Evolutionary conservation across 2,113 vertebrate species (phyloP).

Genomic region (Parus major): DNA sequence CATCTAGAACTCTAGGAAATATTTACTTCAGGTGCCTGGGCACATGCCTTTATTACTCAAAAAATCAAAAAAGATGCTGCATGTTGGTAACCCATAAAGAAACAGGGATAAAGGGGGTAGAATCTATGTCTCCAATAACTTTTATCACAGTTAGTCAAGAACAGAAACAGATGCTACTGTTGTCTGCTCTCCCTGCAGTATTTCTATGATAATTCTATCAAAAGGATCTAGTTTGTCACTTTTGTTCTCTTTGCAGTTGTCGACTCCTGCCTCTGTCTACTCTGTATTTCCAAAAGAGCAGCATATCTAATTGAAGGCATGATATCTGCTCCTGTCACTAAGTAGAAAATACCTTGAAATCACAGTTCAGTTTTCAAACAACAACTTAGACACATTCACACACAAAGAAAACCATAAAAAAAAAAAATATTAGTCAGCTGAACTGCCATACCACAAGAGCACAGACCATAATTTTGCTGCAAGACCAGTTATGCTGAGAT

Average conservation of each 20-base stretch:
- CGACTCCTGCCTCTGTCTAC: accelerated
- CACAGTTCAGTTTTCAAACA: not conserved
- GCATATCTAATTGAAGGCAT: not conserved
- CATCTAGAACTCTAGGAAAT: not conserved
- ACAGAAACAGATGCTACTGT: not conserved
- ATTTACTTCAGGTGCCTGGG: not conserved
- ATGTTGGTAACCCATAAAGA: not conserved
- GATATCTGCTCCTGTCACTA: not conserved
- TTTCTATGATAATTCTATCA: not conserved
- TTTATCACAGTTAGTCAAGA: not conserved
- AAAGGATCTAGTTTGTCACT: not conserved
- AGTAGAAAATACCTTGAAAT: not conserved
- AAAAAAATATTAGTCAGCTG: not conserved
- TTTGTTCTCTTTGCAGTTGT: not conserved
- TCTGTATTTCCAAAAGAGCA: not conserved
- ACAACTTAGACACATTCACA: not conserved
- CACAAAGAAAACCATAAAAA: not conserved
- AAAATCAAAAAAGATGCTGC: not conserved
- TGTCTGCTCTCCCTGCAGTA: not conserved
- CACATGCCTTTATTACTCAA: not conserved
- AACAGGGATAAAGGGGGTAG: not conserved
- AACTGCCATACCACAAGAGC: not conserved
- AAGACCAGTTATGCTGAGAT: not conserved
- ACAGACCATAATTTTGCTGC: not conserved
- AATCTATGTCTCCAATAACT: not conserved